Evolutionary conservation across 2,797 vertebrate species (phyloP), one percentile per base, ranked within the genome.

Genomic region (Hemibagrus guttatus): DNA sequence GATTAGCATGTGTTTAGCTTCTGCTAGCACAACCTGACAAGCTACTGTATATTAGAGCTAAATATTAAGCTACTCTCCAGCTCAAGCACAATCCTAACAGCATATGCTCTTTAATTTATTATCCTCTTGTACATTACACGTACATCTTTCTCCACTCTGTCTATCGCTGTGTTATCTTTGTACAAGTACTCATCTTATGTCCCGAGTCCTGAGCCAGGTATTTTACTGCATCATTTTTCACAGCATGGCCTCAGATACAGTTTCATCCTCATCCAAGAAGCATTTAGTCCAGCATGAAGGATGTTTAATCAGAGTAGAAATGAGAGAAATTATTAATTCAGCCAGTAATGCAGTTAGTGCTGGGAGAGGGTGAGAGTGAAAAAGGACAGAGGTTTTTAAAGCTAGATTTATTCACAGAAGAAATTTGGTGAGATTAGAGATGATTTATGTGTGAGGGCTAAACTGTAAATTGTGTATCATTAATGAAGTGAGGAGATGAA

Each of bases 221-320:
- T 46, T 81, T 81, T 46, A 17, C 1, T 14, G 58, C 58, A 63
- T 63, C 14, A 11, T 81, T 63, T 63, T 63, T 81, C 19, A 46
- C 58, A 63, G 31, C 56, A 1, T 58, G 49, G 74, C 26, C 26
- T 52, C 7, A 12, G 28, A 35, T 76, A 56, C 52, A 35, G 52
- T 59, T 79, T 79, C 11, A 39, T 59, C 35, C 56, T 80, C 35
- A 80, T 61, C 19, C 76, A 61, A 26, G 56, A 39, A 80, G 56
- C 56, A 39, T 80, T 59, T 26, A 61, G 6, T 80, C 13, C 39
- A 39, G 28, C 58, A 58, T 23, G 19, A 61, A 26, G 19, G 21
- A 31, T 54, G 17, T 56, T 56, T 56, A 56, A 56, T 21, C 28
- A 26, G 28, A 31, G n/a, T 54, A 31, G 31, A 26, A 42, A 31